A percentile compares a stretch with the other conserved stretches of the same genome.
Conservation (phyloP, 2,113 vertebrate species). For the Sterrhoptilus dennistouni region DNA sequence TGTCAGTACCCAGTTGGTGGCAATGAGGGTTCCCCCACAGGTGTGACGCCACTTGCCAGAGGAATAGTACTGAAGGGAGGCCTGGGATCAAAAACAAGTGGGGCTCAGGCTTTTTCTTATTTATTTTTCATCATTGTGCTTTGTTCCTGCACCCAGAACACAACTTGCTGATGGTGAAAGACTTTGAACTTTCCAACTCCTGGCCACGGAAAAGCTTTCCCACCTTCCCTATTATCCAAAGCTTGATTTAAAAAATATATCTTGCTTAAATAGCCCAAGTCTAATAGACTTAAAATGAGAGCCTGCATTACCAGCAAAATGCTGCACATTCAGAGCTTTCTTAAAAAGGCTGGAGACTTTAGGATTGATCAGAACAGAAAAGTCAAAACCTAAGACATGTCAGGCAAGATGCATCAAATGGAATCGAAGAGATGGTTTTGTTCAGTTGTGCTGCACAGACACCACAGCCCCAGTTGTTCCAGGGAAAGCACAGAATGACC, state of each 20-base stretch:
- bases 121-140: background rate
- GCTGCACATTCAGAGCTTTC: background rate
- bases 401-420: background rate
- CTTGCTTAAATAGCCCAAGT: background rate
- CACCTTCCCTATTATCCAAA: background rate
- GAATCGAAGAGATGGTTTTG: background rate
- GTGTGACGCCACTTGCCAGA: slow-evolving; percentile 35
- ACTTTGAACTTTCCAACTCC: background rate
- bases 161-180: background rate
- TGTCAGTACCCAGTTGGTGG: slow-evolving; percentile 70
- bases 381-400: background rate
- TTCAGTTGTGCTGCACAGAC: no score
- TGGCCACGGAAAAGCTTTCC: background rate
- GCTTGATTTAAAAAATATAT: background rate
- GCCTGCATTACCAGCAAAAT: background rate
- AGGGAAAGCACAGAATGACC: background rate
- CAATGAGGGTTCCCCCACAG: slow-evolving; percentile 70
- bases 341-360: background rate
- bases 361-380: background rate
- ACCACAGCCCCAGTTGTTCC: background rate
- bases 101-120: background rate
- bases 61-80: slow-evolving; percentile 55
- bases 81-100: background rate
- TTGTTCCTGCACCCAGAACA: background rate
- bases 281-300: background rate